Base-by-base conservation (phyloP, 2,113 vertebrate genomes). In the Callorhinus ursinus region DNA sequence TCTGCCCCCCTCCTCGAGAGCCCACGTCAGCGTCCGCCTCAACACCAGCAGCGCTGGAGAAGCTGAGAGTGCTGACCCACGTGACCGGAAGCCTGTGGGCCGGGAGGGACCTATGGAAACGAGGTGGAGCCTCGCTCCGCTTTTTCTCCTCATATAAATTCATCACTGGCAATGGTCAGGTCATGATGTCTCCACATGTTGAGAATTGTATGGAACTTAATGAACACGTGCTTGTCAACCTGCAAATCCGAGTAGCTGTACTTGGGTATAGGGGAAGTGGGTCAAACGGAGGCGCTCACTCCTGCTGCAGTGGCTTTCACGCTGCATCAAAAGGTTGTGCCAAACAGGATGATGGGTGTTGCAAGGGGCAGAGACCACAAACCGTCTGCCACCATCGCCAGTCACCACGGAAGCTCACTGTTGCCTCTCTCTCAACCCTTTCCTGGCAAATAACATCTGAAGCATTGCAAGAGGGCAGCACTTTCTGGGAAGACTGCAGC, bases 361-460 rank as follows among this genome's bases (percentile, higher is more conserved):
- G 94, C 87, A 92, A 98, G 63, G 65, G 31, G n/a, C 9, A 19
- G 53, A 93, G 89, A 96, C 95, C 97, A 94, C 97, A 97, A 96
- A 96, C 95, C 8, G 4, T 51, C 84, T 84, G 85, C 79, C 69
- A 57, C 61, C 61, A 36, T 65, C 15, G 10, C 82, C n/a, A 39
- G 59, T 51, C 67, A 33, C 36, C 10, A 0, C 1, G 8, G 33
- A 96, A 93, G 72, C 79, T 93, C 36, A 4, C 8, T 9, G n/a
- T 36, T 71, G 10, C 53, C 67, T 49, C 53, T 81, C 69, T 69
- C 69, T 95, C 77, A 89, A 63, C 28, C 33, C 15, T 79, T 86
- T 93, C 71, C 63, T 96, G 96, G 46, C 59, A 61, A 79, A 49
- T 13, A 36, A 10, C 10, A 1, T 55, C 89, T 67, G 85, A 88